phyloP scores from a whole-genome alignment of 2,797 vertebrate species.

The Zalophus californianus region DNA sequence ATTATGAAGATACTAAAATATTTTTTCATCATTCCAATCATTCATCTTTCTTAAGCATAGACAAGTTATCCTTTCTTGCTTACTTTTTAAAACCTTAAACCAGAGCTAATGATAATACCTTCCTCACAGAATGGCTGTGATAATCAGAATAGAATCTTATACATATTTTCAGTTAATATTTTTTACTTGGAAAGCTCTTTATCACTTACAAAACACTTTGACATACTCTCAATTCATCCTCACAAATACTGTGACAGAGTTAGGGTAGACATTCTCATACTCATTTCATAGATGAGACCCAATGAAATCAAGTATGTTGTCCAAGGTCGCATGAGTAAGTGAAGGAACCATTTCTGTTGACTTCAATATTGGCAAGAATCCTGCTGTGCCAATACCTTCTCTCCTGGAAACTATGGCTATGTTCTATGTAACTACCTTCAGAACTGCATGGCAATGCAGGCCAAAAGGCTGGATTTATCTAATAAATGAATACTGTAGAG shows the following conservation, averaged over 20 bases:
- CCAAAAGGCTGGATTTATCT: not conserved
- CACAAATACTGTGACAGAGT: not conserved
- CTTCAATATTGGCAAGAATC: not conserved
- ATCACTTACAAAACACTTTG: not conserved
- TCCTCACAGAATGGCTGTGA: not conserved
- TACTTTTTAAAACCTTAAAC: not conserved
- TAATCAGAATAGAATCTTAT: not conserved
- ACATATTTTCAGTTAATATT: not conserved
- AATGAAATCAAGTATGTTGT: not conserved
- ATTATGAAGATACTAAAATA: not conserved
- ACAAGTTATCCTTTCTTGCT: slow-evolving; percentile 9
- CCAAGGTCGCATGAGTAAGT: not conserved
- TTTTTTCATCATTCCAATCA: not conserved
- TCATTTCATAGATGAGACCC: not conserved
- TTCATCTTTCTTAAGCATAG: not conserved
- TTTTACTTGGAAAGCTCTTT: slow-evolving; percentile 25
- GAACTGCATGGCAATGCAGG: not conserved
- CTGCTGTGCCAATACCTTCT: not conserved
- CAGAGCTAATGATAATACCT: not conserved
- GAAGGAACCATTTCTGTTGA: not conserved
- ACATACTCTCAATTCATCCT: not conserved
- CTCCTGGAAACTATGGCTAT: not conserved
- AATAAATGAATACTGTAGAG: not conserved
- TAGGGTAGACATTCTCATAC: not conserved
- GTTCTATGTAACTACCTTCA: not conserved